These are phyloP conservation scores for Yponomeuta plumbellus DNA, from an alignment of 2,888 invertebrate genomes.

Conservation along the genomic window DNA sequence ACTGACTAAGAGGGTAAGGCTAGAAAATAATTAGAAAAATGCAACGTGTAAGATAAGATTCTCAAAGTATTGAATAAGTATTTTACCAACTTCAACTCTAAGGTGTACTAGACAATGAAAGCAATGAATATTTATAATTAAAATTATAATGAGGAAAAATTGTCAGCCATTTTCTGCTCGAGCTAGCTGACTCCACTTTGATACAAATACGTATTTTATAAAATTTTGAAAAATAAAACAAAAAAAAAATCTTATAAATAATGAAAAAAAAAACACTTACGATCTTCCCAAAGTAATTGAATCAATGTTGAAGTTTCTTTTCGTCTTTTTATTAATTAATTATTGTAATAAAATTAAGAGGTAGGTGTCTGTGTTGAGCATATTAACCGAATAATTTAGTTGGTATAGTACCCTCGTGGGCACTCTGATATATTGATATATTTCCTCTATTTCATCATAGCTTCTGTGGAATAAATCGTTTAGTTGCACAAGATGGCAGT, in stretches of 20 bases:
- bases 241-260: constrained; percentile 37
- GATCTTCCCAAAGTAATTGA: constrained; percentile 64
- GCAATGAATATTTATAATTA: constrained; percentile 72
- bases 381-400: constrained; percentile 66
- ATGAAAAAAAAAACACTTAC: constrained; percentile 57
- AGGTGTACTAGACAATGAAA: constrained; percentile 64
- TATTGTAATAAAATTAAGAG: constrained; percentile 64
- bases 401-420: constrained; percentile 60
- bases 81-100: constrained; percentile 70
- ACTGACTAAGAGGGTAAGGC: constrained; percentile 51
- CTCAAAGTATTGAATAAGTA: constrained; percentile 74
- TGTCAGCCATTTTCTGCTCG: constrained; percentile 65
- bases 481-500: constrained; percentile 72
- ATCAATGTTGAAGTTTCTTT: constrained; percentile 67
- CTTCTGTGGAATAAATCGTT: constrained; percentile 64
- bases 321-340: constrained; percentile 62
- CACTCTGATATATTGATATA: constrained; percentile 73
- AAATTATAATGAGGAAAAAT: constrained; percentile 41
- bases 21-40: constrained; percentile 67
- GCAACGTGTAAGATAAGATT: constrained; percentile 52
- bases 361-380: constrained; percentile 72
- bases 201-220: constrained; percentile 75
- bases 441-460: constrained; percentile 69
- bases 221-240: constrained; percentile 34
- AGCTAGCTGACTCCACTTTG: constrained; percentile 70